Conservation (phyloP, 2,113 vertebrate genomes). For the Xiphophorus maculatus region DNA sequence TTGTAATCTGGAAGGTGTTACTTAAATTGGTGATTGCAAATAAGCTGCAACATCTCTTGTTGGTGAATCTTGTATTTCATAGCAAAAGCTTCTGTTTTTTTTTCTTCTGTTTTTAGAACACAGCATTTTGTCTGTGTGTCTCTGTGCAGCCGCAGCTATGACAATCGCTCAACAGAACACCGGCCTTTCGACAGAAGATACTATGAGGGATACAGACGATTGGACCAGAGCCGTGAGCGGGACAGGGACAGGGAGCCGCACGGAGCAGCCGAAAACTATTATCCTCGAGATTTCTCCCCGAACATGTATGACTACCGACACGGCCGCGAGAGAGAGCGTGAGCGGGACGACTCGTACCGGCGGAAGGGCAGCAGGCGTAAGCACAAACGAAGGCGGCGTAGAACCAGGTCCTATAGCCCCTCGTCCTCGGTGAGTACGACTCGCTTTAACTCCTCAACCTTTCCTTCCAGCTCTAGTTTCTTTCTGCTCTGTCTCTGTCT, state of each 20-base stretch:
- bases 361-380: conserved; percentile 96
- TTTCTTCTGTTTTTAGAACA: too few relatives aligned
- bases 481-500: conserved; percentile 64
- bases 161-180: conserved; percentile 87
- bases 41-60: too few relatives aligned
- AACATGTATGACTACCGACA: conserved; percentile 89
- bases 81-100: too few relatives aligned
- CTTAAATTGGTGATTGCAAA: too few relatives aligned
- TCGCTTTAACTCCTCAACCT: conserved; percentile 61
- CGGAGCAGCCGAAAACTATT: conserved; percentile 83
- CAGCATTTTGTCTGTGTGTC: conserved; percentile 1
- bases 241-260: conserved; percentile 84
- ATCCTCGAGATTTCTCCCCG: conserved; percentile 83
- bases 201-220: conserved; percentile 88
- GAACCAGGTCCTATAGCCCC: conserved; percentile 96
- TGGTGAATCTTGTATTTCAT: too few relatives aligned
- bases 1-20: too few relatives aligned
- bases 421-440: conserved; percentile 96
- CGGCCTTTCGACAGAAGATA: conserved; percentile 88
- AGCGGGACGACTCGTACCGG: conserved; percentile 78
- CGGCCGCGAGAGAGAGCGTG: conserved; percentile 86
- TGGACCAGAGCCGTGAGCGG: conserved; percentile 87
- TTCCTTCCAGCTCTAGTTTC: conserved; percentile 60
- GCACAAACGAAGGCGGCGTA: conserved; percentile 94
- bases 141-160: conserved; percentile 82